phyloP scores from a whole-genome alignment of 2,797 vertebrate genomes.

The Chrysocyon brachyurus region DNA sequence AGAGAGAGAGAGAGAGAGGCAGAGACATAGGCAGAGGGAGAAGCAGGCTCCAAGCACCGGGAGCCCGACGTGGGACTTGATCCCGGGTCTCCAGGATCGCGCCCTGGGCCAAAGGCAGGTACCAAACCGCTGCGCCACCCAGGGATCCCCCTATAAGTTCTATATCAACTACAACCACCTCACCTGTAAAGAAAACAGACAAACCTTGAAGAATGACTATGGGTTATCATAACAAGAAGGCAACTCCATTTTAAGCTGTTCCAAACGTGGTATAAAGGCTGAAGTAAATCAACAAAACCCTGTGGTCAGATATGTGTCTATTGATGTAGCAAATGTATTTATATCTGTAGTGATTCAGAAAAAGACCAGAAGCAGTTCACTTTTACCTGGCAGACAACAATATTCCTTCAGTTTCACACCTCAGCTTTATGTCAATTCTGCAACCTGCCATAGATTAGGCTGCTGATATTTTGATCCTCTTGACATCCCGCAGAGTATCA shows the following conservation, averaged over 20 bases:
- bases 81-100: no score
- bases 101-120: no score
- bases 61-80: no score
- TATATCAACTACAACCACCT: not conserved
- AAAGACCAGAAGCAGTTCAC: not conserved
- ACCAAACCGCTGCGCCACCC: no score
- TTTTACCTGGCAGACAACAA: not conserved
- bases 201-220: not conserved
- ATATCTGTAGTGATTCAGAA: not conserved
- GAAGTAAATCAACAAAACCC: not conserved
- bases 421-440: not conserved
- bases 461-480: not conserved
- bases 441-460: not conserved
- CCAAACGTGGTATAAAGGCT: not conserved
- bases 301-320: not conserved
- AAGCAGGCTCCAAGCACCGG: no score
- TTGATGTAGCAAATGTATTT: not conserved
- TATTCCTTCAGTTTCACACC: not conserved
- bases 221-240: not conserved
- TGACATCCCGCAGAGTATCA: not conserved
- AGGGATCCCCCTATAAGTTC: not conserved
- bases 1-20: no score
- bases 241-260: not conserved
- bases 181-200: not conserved
- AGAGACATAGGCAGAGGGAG: no score